Conservation (phyloP, 2,113 vertebrate genomes). For the Lagenorhynchus albirostris region DNA sequence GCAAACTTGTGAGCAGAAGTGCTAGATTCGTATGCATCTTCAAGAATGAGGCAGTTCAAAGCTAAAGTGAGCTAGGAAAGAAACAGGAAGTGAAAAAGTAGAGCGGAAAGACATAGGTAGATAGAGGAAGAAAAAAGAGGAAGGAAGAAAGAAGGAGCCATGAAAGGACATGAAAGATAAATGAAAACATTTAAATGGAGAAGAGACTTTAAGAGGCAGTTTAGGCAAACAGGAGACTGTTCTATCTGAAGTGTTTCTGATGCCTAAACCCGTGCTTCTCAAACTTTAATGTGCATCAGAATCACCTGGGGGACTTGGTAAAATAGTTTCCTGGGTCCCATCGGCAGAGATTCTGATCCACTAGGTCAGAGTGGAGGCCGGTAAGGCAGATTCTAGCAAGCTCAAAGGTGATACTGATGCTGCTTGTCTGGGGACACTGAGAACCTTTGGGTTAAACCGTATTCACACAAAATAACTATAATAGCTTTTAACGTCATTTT, state of each 20-base stretch:
- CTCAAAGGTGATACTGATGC: background rate
- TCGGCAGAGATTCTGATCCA: background rate
- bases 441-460: background rate
- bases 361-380: background rate
- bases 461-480: background rate
- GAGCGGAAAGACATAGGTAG: conserved; percentile 47
- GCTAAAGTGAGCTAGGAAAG: conserved; percentile 44
- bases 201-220: background rate
- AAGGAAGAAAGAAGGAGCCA: conserved; percentile 42
- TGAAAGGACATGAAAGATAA: conserved; percentile 36
- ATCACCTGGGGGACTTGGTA: background rate
- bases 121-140: conserved; percentile 63
- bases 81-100: conserved; percentile 64
- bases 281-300: background rate
- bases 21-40: conserved; percentile 32
- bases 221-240: background rate
- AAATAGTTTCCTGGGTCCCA: background rate
- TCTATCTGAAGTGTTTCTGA: background rate
- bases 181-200: conserved; percentile 24
- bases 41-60: conserved; percentile 12
- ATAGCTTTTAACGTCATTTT: background rate
- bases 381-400: background rate
- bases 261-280: background rate
- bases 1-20: conserved; percentile 60
- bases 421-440: background rate